phyloP scores from a whole-genome alignment of 2,113 vertebrate species.

The Nothocercus nigrocapillus region DNA sequence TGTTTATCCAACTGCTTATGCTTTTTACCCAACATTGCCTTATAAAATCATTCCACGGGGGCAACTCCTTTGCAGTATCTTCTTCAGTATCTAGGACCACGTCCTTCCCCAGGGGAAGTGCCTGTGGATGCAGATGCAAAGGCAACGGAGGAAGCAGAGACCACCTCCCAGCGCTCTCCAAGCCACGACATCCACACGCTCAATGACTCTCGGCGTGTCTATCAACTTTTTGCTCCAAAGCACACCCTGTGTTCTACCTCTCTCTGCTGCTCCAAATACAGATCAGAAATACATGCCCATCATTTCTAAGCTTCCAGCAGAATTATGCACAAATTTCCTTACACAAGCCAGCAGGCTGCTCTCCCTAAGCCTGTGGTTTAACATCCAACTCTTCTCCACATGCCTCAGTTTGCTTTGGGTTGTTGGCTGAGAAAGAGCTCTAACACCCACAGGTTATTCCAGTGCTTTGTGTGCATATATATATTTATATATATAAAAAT shows the following conservation, averaged over 20 bases:
- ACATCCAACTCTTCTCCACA: background rate
- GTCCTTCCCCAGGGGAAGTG: background rate
- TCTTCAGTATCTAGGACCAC: background rate
- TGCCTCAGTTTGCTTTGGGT: background rate
- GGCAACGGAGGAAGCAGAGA: background rate
- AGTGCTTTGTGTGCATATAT: background rate
- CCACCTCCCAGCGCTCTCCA: background rate
- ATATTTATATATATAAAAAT: too few relatives aligned
- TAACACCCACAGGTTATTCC: background rate
- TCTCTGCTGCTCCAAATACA: background rate
- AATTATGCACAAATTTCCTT: background rate
- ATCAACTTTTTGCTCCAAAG: background rate
- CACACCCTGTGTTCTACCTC: background rate
- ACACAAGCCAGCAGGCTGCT: background rate
- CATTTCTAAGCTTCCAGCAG: background rate
- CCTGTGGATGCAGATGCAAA: background rate
- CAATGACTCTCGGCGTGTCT: background rate
- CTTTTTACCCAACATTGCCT: background rate
- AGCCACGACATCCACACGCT: rapidly evolving
- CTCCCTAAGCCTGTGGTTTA: background rate
- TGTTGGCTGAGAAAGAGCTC: background rate
- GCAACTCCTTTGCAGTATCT: background rate
- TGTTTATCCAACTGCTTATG: background rate
- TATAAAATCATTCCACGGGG: background rate
- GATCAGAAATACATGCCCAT: background rate